Evolutionary conservation across 2,888 invertebrate genomes (phyloP).

Genomic region (Diaperis boleti): DNA sequence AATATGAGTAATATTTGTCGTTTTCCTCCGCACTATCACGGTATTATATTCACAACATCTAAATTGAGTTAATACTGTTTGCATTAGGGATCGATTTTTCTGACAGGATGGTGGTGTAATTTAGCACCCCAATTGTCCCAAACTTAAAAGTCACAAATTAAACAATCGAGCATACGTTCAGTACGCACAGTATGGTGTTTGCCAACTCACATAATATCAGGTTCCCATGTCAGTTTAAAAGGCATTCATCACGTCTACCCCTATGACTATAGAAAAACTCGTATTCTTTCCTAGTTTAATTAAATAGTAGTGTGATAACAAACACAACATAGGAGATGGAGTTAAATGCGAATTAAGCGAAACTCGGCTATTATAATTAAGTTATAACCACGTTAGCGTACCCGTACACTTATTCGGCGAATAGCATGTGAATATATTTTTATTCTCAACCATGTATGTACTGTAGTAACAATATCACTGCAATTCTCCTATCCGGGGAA

Average conservation of each 20-base stretch:
- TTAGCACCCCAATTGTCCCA: constrained; percentile 12
- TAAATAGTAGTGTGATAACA: too few species aligned
- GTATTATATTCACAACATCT: background rate
- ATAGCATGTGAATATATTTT: too few species aligned
- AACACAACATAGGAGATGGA: background rate
- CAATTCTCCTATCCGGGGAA: too few species aligned
- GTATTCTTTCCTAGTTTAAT: background rate
- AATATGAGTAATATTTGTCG: too few species aligned
- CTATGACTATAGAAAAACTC: too few species aligned
- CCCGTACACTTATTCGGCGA: too few species aligned
- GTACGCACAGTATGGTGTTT: constrained; percentile 29
- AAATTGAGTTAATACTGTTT: background rate
- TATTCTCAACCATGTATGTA: too few species aligned
- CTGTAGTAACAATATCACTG: too few species aligned
- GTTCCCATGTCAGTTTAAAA: constrained; percentile 34
- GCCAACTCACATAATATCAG: constrained; percentile 17
- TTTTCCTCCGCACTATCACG: too few species aligned
- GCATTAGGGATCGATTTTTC: background rate
- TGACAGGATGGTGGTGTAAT: background rate
- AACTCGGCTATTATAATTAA: too few species aligned
- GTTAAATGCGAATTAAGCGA: too few species aligned
- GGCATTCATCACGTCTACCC: constrained; percentile 36
- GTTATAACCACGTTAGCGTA: too few species aligned
- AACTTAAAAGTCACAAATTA: constrained; percentile 31
- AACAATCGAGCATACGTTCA: constrained; percentile 31